A percentile compares a stretch with the other conserved stretches of the same genome.
Conservation (phyloP, 2,113 vertebrate genomes). For the Typhlomys cinereus region DNA sequence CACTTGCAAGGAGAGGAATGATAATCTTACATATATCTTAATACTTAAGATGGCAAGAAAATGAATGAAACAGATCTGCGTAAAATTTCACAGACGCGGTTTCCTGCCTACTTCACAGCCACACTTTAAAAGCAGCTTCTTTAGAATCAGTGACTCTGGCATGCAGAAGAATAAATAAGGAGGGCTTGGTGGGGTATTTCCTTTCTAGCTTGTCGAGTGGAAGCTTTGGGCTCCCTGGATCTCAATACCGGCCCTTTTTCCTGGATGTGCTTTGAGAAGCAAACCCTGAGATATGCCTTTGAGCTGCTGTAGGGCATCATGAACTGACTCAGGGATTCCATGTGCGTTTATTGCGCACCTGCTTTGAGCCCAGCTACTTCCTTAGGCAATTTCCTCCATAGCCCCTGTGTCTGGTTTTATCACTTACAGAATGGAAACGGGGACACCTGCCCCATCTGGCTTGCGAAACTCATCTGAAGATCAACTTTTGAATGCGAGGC, state of each 20-base stretch:
- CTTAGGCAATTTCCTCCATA: background rate
- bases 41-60: background rate
- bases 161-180: background rate
- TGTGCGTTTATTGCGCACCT: too few species aligned
- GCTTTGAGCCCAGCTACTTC: background rate
- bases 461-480: background rate
- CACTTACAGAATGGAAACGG: background rate
- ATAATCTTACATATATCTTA: too few species aligned
- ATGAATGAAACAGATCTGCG: background rate
- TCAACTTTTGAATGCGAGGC: background rate
- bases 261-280: background rate
- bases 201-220: background rate
- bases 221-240: too few species aligned
- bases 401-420: background rate
- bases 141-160: accelerated
- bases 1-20: too few species aligned
- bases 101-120: background rate
- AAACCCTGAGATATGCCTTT: background rate
- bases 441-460: background rate
- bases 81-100: background rate
- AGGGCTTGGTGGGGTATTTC: background rate
- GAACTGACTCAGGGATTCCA: background rate
- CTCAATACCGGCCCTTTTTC: background rate
- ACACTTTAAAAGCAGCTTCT: background rate
- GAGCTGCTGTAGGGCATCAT: background rate